phyloP scores from a whole-genome alignment of 2,888 invertebrate genomes.

The Helleia helle region DNA sequence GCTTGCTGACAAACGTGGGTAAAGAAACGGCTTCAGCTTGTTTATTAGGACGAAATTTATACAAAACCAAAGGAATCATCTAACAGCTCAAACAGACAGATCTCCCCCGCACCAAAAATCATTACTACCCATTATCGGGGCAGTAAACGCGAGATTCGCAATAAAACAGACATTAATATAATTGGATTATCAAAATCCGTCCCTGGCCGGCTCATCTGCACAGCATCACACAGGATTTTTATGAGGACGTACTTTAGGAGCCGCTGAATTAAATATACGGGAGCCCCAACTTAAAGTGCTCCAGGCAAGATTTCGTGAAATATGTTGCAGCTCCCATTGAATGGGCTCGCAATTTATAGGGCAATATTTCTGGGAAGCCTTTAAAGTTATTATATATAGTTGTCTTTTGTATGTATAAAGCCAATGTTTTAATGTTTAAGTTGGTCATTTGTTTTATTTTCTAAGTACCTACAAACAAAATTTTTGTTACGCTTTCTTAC shows the following conservation, averaged over 20 bases:
- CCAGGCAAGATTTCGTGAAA: slow-evolving; percentile 65
- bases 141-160: slow-evolving; percentile 65
- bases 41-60: too few species aligned
- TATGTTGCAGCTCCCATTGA: slow-evolving; percentile 31
- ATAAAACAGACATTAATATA: slow-evolving; percentile 66
- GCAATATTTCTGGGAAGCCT: too few species aligned
- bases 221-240: slow-evolving; percentile 70
- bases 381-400: too few species aligned
- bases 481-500: too few species aligned
- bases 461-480: too few species aligned
- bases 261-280: slow-evolving; percentile 70
- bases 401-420: too few species aligned
- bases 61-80: too few species aligned
- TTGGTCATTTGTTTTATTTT: too few species aligned
- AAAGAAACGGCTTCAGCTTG: too few species aligned
- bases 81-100: too few species aligned
- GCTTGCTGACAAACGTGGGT: too few species aligned
- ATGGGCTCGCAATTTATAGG: slow-evolving; percentile 5
- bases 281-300: slow-evolving; percentile 64
- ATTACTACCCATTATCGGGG: slow-evolving; percentile 56
- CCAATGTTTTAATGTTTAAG: too few species aligned
- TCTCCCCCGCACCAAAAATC: slow-evolving; percentile 39
- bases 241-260: slow-evolving; percentile 65
- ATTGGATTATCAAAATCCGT: slow-evolving; percentile 60
- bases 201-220: slow-evolving; percentile 67